These are phyloP conservation scores for Syngnathus rostellatus DNA, from an alignment of 2,797 vertebrate species.

Conservation along the genomic window DNA sequence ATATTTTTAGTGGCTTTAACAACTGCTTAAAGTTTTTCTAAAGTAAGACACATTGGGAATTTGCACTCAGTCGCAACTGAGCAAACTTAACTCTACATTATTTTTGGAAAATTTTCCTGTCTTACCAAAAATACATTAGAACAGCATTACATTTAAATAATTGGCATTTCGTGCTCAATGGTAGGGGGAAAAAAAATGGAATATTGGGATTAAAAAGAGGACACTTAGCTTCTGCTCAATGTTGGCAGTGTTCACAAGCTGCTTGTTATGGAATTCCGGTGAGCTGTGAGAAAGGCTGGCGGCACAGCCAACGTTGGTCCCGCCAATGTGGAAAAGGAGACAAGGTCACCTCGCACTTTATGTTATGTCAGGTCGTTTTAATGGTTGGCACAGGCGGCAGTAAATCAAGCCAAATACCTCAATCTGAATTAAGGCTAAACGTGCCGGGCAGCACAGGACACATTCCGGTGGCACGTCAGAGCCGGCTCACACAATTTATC, in stretches of 20 bases:
- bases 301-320: conserved; percentile 3
- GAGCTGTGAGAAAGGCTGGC: conserved; percentile 15
- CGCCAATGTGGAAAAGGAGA: conserved; percentile 16
- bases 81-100: background rate
- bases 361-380: conserved; percentile 30
- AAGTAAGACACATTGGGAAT: background rate
- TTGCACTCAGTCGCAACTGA: background rate
- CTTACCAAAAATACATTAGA: background rate
- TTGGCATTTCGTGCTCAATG: background rate
- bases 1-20: background rate
- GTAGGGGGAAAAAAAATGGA: no score
- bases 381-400: conserved; percentile 12
- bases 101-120: background rate
- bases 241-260: conserved; percentile 7
- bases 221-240: background rate
- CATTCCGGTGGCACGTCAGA: conserved; percentile 6
- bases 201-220: background rate
- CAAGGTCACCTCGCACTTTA: conserved; percentile 30
- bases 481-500: background rate
- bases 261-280: conserved; percentile 26
- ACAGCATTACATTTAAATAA: no score
- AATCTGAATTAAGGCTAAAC: conserved; percentile 21
- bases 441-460: conserved; percentile 6
- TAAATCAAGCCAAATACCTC: conserved; percentile 29
- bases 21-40: background rate